Base-by-base conservation (phyloP, 2,113 vertebrate species). In the Ceyx melanurus region DNA sequence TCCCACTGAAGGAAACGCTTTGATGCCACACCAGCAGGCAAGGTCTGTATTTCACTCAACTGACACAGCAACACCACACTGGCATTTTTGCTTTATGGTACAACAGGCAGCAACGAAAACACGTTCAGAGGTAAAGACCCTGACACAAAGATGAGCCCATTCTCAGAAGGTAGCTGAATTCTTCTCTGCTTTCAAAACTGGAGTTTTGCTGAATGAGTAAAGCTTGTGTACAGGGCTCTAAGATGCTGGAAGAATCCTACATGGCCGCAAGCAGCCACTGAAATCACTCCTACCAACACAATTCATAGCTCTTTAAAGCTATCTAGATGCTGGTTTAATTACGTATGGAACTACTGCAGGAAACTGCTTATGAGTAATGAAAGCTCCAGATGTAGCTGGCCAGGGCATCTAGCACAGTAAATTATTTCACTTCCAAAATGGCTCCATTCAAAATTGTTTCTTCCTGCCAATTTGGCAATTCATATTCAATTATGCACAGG, bases 21-120 rank as follows among this genome's bases (percentile, higher is more conserved):
- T 85, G 85, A 89, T 95, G 62, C 70, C 68, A 72, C 60, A 88
- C 54, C 46, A 92, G 88, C 87, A 90, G 82, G 86, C 83, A 79
- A 48, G 53, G 92, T 56, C 82, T 92, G 3, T 15, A 73, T 66
- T 84, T 95, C 94, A 83, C 80, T 53, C 50, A 72, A 11, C 80
- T 82, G 85, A 81, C 95, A 86, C 31, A 51, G 62, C 12, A 66
- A 66, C 53, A 86, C 91, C 3, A 31, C 48, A 28, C 67, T 50
- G 53, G 73, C 71, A 83, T 76, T 95, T 92, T 67, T 83, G 50
- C 85, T 67, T 37, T 25, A 26, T 7, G 43, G 62, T 67, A 26
- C 46, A 78, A 29, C 11, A 72, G 53, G 56, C 66, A 74, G 65
- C 40, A 89, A 56, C 18, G 82, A 66, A 89, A 92, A 61, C 12